Evolutionary conservation across 2,113 vertebrate genomes (phyloP), one percentile per base, ranked within the genome.

Genomic region (Trachemys scripta): DNA sequence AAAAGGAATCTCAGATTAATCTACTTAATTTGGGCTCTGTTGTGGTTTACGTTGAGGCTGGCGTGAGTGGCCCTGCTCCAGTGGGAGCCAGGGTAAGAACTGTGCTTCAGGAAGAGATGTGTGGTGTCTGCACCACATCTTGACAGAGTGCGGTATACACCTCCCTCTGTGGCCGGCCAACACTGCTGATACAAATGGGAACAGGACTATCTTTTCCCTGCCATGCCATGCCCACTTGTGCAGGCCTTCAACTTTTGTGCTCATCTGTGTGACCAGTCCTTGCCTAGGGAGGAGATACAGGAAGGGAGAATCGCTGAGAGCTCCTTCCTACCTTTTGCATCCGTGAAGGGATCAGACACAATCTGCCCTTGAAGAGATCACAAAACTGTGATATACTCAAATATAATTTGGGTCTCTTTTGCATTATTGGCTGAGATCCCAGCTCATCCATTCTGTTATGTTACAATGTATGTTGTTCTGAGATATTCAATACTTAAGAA

Each of bases 51-150:
- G 27, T 53, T 72, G 88, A 93, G 17, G 47, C 92, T 92, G 51
- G 93, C 59, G 54, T 49, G 0, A 91, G 85, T 59, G 86, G 82
- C 27, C 62, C 35, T 6, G 1, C n/a, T 90, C 19, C 35, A 57
- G 4, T 79, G 79, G 38, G 25, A 84, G 81, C 42, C n/a, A 76
- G 53, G 31, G 53, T 89, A 92, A 87, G 47, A 0, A 19, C 69
- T 24, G 42, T 27, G 79, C 79, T 94, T 93, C 82, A 82, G 59
- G 83, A 91, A 80, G 50, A 84, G 13, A 24, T 86, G 54, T 96
- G 84, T 47, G 84, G 82, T 25, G 80, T 13, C 76, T 78, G 83
- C 54, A 89, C 59, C 25, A 89, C 59, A 45, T 76, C 59, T 89
- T 9, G 3, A 87, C 84, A 57, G 24, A 1, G 4, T 65, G 35